phyloP scores from a whole-genome alignment of 2,113 vertebrate genomes.

The Erinaceus europaeus region DNA sequence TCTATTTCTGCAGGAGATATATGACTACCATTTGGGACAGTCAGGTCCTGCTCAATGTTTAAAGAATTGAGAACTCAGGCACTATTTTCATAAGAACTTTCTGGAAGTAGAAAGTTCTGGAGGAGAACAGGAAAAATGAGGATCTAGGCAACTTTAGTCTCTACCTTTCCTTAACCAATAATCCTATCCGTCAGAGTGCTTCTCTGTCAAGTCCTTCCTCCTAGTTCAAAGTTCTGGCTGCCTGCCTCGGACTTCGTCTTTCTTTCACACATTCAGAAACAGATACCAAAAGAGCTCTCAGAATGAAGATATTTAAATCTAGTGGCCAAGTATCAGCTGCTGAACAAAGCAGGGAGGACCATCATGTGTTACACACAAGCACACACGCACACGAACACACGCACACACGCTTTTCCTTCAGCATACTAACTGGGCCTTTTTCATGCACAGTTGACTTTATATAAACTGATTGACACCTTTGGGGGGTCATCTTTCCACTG shows the following conservation, averaged over 20 bases:
- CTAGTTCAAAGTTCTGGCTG: fast-evolving
- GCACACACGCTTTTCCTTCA: too few relatives aligned
- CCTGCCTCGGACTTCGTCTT: not conserved
- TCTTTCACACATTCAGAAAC: not conserved
- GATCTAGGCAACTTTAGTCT: fast-evolving
- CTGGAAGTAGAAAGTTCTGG: not conserved
- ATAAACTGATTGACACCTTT: slow-evolving; percentile 94
- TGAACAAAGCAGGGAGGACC: slow-evolving; percentile 20
- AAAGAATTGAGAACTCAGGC: not conserved
- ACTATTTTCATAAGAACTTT: not conserved
- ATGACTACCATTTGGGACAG: not conserved
- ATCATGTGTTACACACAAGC: not conserved
- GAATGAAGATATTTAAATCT: not conserved
- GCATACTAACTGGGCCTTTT: slow-evolving; percentile 86
- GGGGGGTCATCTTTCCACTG: slow-evolving; percentile 85
- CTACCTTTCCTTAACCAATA: fast-evolving
- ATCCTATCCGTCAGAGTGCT: fast-evolving
- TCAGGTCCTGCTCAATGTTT: too few relatives aligned
- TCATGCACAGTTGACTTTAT: slow-evolving; percentile 93
- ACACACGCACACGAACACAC: too few relatives aligned
- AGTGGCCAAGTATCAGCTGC: not conserved
- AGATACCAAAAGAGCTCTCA: not conserved
- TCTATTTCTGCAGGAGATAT: not conserved
- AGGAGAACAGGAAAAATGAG: fast-evolving
- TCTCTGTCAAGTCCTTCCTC: not conserved